These are phyloP conservation scores for Corbicula japonica DNA, from an alignment of 2,888 invertebrate genomes.

Conservation along the genomic window DNA sequence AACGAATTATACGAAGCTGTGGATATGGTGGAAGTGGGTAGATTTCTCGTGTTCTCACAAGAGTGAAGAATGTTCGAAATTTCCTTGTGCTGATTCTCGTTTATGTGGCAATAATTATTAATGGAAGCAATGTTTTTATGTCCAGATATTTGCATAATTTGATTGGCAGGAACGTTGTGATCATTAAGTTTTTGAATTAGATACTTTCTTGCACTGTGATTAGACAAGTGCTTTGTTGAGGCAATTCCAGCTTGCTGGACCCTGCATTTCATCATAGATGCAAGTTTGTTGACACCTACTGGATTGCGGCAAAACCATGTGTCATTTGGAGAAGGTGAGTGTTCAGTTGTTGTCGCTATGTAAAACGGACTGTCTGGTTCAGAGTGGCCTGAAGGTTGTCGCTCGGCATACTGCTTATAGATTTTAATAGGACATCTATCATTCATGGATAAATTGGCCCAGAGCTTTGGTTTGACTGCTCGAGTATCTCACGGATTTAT, in stretches of 20 bases:
- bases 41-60: too few relatives aligned
- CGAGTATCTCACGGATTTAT: conserved; percentile 46
- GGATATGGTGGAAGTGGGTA: too few relatives aligned
- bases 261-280: conserved; percentile 24
- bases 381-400: conserved; percentile 34
- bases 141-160: conserved; percentile 41
- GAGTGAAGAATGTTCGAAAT: too few relatives aligned
- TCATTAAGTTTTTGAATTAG: conserved; percentile 43
- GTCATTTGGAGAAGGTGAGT: conserved; percentile 10
- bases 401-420: too few relatives aligned
- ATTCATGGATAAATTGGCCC: conserved; percentile 20
- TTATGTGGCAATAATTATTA: too few relatives aligned
- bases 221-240: conserved; percentile 22
- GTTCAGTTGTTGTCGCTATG: too few relatives aligned
- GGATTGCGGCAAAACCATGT: conserved; percentile 43
- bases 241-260: conserved; percentile 11
- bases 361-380: conserved; percentile 33
- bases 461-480: too few relatives aligned
- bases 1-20: too few relatives aligned
- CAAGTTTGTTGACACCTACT: conserved; percentile 35
- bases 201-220: conserved; percentile 44
- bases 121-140: conserved; percentile 37
- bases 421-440: too few relatives aligned
- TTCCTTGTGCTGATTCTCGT: too few relatives aligned
- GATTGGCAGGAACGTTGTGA: conserved; percentile 31